Conservation (phyloP, 2,113 vertebrate species). For the Tragelaphus buxtoni region DNA sequence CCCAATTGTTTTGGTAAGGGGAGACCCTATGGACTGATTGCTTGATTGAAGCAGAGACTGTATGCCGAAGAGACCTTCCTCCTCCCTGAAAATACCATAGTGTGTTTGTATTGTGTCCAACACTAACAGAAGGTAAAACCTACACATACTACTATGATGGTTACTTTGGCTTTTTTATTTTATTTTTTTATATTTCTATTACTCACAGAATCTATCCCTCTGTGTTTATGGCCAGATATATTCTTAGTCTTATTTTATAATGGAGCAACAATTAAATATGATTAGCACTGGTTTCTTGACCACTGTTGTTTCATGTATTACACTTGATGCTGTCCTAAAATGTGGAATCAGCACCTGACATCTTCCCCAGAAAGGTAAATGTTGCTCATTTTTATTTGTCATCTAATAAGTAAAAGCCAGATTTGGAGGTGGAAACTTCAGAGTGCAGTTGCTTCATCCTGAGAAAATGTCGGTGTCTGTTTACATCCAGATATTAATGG, state of each 20-base stretch:
- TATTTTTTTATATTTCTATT: not conserved
- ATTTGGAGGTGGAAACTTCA: constrained; percentile 53
- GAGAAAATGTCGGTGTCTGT: constrained; percentile 72
- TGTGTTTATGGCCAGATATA: not conserved
- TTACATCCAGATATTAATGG: constrained; percentile 68
- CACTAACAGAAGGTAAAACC: not conserved
- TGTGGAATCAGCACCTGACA: not conserved
- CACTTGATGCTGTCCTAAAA: not conserved
- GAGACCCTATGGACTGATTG: not conserved
- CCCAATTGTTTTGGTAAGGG: not conserved
- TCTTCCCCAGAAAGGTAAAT: not conserved
- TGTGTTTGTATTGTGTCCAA: not conserved
- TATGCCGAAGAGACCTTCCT: not conserved
- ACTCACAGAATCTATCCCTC: not conserved
- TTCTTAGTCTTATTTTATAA: not conserved
- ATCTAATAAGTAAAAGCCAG: constrained; percentile 49
- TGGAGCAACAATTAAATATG: not conserved
- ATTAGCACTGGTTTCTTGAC: not conserved
- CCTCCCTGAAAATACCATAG: not conserved
- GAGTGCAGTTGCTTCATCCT: constrained; percentile 50
- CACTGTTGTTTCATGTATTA: not conserved
- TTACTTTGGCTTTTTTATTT: not conserved
- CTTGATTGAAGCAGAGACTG: not conserved
- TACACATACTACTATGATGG: not conserved
- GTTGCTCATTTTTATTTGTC: constrained; percentile 52